phyloP scores from a whole-genome alignment of 1,140 invertebrate species.

The Penaeus japonicus region DNA sequence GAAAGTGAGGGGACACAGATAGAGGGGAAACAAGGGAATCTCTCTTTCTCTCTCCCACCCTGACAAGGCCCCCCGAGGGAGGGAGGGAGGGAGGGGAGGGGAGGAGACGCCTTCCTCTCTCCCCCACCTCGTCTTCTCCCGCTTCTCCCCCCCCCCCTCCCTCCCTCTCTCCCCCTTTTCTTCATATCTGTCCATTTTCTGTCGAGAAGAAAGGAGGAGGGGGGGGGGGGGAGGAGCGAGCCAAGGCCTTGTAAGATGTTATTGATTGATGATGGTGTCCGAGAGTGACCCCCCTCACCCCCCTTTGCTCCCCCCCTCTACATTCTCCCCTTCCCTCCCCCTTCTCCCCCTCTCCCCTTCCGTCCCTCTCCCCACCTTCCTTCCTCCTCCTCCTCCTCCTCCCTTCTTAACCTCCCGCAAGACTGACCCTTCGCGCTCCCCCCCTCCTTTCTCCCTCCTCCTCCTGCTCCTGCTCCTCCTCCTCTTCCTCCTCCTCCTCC shows the following conservation, averaged over 20 bases:
- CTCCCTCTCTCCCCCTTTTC: neutral
- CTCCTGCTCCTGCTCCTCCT: neutral
- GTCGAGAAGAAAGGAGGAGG: conserved; percentile 3
- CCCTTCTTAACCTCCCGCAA: neutral
- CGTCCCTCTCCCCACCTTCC: neutral
- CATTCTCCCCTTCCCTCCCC: neutral
- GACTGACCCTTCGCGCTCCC: neutral
- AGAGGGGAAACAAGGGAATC: too few species aligned
- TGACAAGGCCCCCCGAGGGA: neutral
- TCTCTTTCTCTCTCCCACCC: too few species aligned
- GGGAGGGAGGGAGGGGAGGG: neutral
- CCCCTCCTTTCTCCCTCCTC: neutral
- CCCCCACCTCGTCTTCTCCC: neutral
- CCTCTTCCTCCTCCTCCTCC: neutral
- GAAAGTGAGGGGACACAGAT: too few species aligned
- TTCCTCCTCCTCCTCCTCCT: neutral
- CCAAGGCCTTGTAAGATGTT: conserved; percentile 45
- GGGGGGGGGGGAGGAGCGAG: neutral
- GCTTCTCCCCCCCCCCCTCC: neutral
- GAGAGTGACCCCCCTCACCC: neutral
- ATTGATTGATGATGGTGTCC: conserved; percentile 53
- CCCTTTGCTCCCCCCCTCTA: neutral
- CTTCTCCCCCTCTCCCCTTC: neutral
- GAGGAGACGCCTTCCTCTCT: neutral
- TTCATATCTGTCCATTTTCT: conserved; percentile 15